phyloP scores from a whole-genome alignment of 2,113 vertebrate genomes.

The Erinaceus europaeus region DNA sequence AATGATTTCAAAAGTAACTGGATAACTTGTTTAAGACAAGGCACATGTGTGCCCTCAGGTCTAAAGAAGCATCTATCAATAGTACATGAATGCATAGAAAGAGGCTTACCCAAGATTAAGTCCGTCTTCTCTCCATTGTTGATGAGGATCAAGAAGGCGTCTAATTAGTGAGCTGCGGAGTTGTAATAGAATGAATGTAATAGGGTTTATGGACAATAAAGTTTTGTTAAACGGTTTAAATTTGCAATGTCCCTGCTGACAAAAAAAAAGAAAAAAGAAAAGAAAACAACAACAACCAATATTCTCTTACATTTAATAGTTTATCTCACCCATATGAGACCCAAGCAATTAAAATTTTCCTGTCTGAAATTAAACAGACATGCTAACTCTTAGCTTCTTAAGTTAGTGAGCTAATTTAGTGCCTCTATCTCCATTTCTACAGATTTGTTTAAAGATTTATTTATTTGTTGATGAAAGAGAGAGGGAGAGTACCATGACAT shows the following conservation, averaged over 20 bases:
- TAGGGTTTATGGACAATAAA: accelerated
- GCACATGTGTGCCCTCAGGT: neutral
- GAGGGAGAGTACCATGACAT: no score
- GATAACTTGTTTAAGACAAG: neutral
- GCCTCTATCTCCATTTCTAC: neutral
- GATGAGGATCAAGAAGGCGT: accelerated
- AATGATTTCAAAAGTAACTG: neutral
- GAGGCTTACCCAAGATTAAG: neutral
- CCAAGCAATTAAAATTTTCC: neutral
- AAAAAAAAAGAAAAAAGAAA: no score
- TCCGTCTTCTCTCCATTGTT: no score
- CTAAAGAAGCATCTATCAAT: neutral
- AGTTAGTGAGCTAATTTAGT: neutral
- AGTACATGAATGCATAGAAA: no score
- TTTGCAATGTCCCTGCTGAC: no score
- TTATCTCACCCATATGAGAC: neutral
- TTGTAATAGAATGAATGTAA: no score
- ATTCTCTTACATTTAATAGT: neutral
- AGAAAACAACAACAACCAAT: neutral
- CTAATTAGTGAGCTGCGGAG: neutral
- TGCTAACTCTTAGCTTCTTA: neutral
- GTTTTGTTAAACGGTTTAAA: no score
- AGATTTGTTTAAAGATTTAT: no score
- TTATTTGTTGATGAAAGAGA: no score
- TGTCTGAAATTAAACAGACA: neutral